phyloP scores from a whole-genome alignment of 2,797 vertebrate species.

The Enoplosus armatus region DNA sequence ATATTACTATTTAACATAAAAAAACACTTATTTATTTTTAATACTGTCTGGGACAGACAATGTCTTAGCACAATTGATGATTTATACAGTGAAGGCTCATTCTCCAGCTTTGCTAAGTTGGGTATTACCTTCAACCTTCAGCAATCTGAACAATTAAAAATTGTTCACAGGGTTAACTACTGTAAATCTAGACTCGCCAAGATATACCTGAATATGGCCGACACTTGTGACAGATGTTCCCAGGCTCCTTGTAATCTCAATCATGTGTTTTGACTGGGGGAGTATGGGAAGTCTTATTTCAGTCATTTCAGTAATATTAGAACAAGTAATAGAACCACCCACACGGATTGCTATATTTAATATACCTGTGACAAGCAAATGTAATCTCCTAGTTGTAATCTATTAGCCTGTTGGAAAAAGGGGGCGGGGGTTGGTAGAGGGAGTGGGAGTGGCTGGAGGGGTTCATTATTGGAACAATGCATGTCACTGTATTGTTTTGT shows the following conservation, averaged over 20 bases:
- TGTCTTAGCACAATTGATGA: too few species aligned
- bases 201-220: neutral
- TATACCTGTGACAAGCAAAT: neutral
- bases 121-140: too few species aligned
- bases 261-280: conserved; percentile 4
- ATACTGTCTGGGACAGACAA: too few species aligned
- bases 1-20: too few species aligned
- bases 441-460: too few species aligned
- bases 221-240: neutral
- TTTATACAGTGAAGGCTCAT: too few species aligned
- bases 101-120: too few species aligned
- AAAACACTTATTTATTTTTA: too few species aligned
- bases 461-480: too few species aligned
- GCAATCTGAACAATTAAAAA: conserved; percentile 10
- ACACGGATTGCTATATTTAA: neutral
- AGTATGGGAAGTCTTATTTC: neutral
- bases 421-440: too few species aligned
- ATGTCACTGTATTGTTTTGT: too few species aligned
- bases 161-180: neutral
- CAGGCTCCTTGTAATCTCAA: neutral
- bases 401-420: too few species aligned
- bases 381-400: neutral
- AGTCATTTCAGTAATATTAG: neutral
- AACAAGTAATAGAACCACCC: neutral
- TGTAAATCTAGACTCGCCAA: neutral